Evolutionary conservation across 2,797 vertebrate species (phyloP).

Genomic region (Micropoecilia bifurca): DNA sequence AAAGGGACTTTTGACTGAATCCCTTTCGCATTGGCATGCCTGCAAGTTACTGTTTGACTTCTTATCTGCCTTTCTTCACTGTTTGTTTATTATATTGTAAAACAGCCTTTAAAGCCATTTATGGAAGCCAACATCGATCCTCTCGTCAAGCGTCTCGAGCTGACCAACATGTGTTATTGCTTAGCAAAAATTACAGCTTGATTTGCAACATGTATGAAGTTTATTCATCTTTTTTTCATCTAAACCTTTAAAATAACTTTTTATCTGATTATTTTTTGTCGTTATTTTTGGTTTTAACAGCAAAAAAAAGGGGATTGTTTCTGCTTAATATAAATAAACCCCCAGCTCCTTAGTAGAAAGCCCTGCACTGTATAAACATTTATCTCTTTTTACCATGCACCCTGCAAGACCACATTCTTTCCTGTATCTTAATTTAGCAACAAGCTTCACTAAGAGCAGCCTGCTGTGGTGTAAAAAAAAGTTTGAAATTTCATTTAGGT

Average conservation of each 20-base stretch:
- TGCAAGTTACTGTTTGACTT: constrained; percentile 47
- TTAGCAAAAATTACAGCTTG: neutral
- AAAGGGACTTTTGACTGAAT: constrained; percentile 22
- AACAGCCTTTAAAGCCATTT: constrained; percentile 18
- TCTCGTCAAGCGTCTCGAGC: neutral
- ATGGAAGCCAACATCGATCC: constrained; percentile 17
- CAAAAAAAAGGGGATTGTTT: constrained; percentile 5
- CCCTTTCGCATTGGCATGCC: constrained; percentile 23
- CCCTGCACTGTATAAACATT: constrained; percentile 59
- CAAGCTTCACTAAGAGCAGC: too few species aligned
- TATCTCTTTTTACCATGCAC: constrained; percentile 43
- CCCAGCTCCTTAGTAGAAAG: constrained; percentile 25
- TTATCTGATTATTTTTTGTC: neutral
- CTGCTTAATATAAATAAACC: constrained; percentile 47
- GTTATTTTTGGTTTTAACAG: constrained; percentile 2
- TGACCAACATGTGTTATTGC: neutral
- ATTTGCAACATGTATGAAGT: neutral
- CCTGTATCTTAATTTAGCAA: neutral
- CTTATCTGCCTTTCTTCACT: constrained; percentile 18
- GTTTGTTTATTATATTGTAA: constrained; percentile 30
- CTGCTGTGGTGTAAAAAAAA: neutral
- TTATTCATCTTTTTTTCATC: neutral
- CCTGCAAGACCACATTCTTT: constrained; percentile 36
- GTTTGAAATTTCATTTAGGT: neutral
- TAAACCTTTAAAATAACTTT: neutral